phyloP scores from a whole-genome alignment of 1,140 invertebrate genomes.

The Chrysomallon squamiferum region DNA sequence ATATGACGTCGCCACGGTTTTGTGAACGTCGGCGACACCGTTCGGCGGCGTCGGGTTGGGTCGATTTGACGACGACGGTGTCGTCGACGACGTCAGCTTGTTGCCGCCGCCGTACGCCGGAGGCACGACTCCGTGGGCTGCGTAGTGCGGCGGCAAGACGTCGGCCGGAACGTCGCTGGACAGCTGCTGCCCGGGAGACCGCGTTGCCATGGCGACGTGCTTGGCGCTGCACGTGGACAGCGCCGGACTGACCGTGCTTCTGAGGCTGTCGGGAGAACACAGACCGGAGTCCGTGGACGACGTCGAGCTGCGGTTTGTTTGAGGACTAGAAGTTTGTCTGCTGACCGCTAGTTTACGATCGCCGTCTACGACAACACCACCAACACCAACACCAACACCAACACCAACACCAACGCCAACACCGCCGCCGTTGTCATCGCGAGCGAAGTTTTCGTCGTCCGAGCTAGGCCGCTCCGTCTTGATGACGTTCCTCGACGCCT shows the following conservation, averaged over 20 bases:
- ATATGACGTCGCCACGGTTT: too few species aligned
- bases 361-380: not conserved
- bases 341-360: not conserved
- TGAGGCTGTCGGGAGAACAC: conserved; percentile 31
- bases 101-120: too few species aligned
- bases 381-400: too few species aligned
- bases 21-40: too few species aligned
- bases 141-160: too few species aligned
- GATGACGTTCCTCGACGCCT: not conserved
- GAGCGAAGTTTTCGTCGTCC: not conserved
- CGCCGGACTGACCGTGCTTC: conserved; percentile 25
- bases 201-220: not conserved
- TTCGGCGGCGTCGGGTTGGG: too few species aligned
- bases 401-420: too few species aligned
- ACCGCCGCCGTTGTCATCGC: not conserved
- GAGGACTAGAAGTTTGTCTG: conserved; percentile 19
- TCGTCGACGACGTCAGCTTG: too few species aligned
- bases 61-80: too few species aligned
- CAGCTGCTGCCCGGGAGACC: not conserved
- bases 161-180: too few species aligned
- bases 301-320: conserved; percentile 17
- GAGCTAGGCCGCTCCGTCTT: not conserved
- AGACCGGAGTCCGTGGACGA: conserved; percentile 32
- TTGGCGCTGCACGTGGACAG: conserved; percentile 4
- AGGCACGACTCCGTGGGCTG: too few species aligned